Conservation (phyloP, 2,888 invertebrate species). For the Allygus modestus region DNA sequence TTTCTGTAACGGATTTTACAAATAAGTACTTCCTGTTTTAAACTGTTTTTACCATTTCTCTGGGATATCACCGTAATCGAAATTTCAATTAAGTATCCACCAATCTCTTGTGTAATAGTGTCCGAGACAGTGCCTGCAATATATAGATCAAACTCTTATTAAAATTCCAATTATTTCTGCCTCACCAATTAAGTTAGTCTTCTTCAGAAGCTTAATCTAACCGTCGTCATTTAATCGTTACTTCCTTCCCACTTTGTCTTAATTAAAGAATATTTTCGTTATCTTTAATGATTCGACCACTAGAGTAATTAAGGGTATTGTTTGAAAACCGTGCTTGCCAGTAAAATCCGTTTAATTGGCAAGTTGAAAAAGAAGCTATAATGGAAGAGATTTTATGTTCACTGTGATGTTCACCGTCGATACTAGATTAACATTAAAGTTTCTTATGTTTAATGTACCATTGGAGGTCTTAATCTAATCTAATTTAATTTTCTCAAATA, state of each 20-base stretch:
- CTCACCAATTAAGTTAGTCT: constrained; percentile 34
- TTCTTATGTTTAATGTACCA: no score
- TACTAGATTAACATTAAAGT: no score
- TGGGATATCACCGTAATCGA: no score
- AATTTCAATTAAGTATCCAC: no score
- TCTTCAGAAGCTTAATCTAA: constrained; percentile 31
- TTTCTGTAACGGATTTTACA: no score
- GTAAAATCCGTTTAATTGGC: constrained; percentile 5
- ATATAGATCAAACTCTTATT: constrained; percentile 26
- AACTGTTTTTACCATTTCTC: no score
- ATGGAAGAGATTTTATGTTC: background rate
- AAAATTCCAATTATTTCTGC: constrained; percentile 34
- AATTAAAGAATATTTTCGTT: constrained; percentile 42
- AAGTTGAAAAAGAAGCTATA: background rate
- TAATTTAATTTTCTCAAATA: no score
- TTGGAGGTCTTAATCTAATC: no score
- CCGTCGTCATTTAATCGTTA: constrained; percentile 15
- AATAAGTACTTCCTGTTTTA: no score
- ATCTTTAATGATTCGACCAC: constrained; percentile 25
- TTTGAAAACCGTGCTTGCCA: constrained; percentile 2
- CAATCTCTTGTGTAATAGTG: no score
- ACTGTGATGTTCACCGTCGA: no score
- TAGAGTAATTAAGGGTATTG: constrained; percentile 7
- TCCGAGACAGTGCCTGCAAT: background rate
- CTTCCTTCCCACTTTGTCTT: constrained; percentile 36